Evolutionary conservation across 2,797 vertebrate species (phyloP), one percentile per base, ranked within the genome.

Genomic region (Hephaestus fuliginosus): DNA sequence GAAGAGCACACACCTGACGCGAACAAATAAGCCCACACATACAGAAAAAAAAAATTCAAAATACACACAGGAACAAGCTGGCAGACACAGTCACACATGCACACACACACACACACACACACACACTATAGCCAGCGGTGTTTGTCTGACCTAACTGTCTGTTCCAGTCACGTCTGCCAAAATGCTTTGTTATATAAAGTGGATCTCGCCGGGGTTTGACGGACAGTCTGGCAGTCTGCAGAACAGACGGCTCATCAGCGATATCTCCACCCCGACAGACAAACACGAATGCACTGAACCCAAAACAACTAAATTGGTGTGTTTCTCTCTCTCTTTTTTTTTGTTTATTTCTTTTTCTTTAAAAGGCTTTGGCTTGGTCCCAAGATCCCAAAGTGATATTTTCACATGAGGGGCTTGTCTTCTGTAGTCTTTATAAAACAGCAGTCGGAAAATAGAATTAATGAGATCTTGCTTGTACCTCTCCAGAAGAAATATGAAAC

Each of bases 91-190:
- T 7, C 65, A 70, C 48, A 46, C 55, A 30, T 4, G 1, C 46
- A 49, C 63, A 60, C 25, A 25, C 48, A 61, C 30, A 33, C 39
- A 62, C 36, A 25, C 66, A 63, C n/a, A 76, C 43, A 76, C 33
- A 51, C 76, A 76, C 73, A 63, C 65, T 55, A 77, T n/a, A 68
- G 74, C 80, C 84, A 88, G 82, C 43, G 49, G 84, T 79, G 79
- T 84, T 84, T 84, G 74, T 86, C 75, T 84, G 85, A 90, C 86
- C 85, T 53, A 74, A 76, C 87, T 89, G 88, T 91, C 85, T 91
- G 66, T 89, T 92, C 67, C 87, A 79, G 80, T 86, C 78, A 84
- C 76, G 84, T 90, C 89, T 90, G 91, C 88, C 91, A 92, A 89
- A 87, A 62, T 70, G 81, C 87, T 90, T 80, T 84, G 90, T 78